Evolutionary conservation across 2,888 invertebrate species (phyloP), one percentile per base, ranked within the genome.

Genomic region (Marronus borbonicus): DNA sequence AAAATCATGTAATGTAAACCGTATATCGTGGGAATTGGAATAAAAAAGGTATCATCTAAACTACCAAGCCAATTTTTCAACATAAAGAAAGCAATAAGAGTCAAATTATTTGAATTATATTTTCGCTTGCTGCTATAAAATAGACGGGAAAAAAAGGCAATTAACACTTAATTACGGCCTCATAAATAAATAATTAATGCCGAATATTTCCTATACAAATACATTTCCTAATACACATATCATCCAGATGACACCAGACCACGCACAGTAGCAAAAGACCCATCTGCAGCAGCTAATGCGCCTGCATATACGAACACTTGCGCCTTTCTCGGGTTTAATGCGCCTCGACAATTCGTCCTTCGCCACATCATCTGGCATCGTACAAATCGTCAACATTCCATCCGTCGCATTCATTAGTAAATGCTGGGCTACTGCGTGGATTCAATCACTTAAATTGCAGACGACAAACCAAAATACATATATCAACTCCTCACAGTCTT

Each of bases 341-440:
- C 24, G 66, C 75, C 52, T 24, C 44, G 12, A 64, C 64, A 31
- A 24, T 44, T 66, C 76, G 55, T 76, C 76, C 64, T 65, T 76
- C 76, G 49, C 39, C 76, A 66, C 66, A 66, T 76, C 76, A 76
- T 76, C 76, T 76, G 76, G 76, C 66, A 64, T 52, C 20, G 20
- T 55, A 65, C 52, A 76, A 76, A 76, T 76, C 76, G 76, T 66
- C 76, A 76, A 49, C 76, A 76, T 76, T 76, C 76, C 55, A 64
- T 20, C 31, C 55, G 66, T 66, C 55, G 66, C 55, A 58, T 66
- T 55, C 76, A 76, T 76, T 76, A 76, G 68, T 68, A 20, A 65
- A 17, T 28, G 55, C 52, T 24, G 65, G 24, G 66, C 64, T 76
- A 76, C 76, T 64, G 31, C 31, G 3, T 31, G 76, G 60, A 58